Evolutionary conservation across 2,797 vertebrate genomes (phyloP).

Genomic region (Argya squamiceps): DNA sequence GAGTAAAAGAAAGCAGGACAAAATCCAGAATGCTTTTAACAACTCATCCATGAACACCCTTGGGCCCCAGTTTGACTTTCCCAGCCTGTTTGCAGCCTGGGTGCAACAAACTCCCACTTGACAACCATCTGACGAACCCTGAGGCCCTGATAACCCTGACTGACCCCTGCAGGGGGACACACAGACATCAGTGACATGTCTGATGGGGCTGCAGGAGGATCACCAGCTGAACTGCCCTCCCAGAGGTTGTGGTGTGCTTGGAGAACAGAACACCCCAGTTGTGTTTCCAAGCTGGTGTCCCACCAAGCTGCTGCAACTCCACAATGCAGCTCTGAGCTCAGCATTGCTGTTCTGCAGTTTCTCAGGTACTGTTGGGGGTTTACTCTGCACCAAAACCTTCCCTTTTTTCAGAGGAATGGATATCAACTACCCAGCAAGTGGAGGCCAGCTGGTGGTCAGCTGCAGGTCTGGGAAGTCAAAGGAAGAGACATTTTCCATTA

Average conservation of each 20-base stretch:
- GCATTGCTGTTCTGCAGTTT: neutral
- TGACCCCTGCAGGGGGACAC: neutral
- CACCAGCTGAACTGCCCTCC: neutral
- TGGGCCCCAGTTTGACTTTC: neutral
- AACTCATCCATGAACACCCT: rapidly evolving
- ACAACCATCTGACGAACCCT: neutral
- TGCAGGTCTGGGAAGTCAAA: neutral
- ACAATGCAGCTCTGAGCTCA: neutral
- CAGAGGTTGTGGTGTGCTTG: rapidly evolving
- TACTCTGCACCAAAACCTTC: neutral
- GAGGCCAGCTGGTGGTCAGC: neutral
- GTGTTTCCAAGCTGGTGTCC: neutral
- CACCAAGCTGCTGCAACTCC: neutral
- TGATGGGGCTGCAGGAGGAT: neutral
- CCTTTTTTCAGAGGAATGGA: neutral
- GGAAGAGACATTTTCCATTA: neutral
- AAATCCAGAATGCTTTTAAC: neutral
- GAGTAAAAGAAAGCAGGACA: neutral
- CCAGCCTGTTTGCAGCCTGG: neutral
- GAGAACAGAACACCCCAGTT: rapidly evolving
- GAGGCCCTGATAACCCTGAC: neutral
- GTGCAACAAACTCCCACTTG: neutral
- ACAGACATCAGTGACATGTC: rapidly evolving
- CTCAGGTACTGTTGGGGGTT: rapidly evolving
- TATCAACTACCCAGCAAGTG: rapidly evolving